phyloP scores from a whole-genome alignment of 2,888 invertebrate genomes.

The Ethmia dodecea region DNA sequence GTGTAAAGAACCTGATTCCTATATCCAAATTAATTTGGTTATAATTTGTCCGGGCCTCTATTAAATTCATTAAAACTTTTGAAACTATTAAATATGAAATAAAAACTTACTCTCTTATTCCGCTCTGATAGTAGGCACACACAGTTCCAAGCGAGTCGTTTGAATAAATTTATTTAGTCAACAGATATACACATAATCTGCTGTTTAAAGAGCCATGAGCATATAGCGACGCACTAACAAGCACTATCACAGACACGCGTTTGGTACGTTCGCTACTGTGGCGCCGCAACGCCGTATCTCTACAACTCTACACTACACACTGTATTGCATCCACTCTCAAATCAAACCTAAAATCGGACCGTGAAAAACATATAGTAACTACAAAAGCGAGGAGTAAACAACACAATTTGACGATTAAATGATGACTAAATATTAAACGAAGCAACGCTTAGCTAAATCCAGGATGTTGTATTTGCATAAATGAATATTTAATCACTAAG shows the following conservation, averaged over 20 bases:
- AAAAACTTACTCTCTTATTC: no score
- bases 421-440: slow-evolving; percentile 34
- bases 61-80: no score
- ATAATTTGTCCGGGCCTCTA: no score
- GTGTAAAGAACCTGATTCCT: no score
- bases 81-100: no score
- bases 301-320: not conserved
- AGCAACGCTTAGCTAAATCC: slow-evolving; percentile 6
- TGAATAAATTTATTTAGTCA: not conserved
- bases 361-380: no score
- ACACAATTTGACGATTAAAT: slow-evolving; percentile 30
- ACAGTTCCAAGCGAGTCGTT: not conserved
- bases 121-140: no score
- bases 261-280: slow-evolving; percentile 17
- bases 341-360: not conserved
- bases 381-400: slow-evolving; percentile 22
- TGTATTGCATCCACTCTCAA: no score
- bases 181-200: slow-evolving; percentile 17
- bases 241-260: slow-evolving; percentile 47
- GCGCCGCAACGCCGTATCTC: slow-evolving; percentile 16
- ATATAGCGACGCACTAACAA: slow-evolving; percentile 41
- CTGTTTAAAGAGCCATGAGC: slow-evolving; percentile 36
- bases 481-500: slow-evolving; percentile 36
- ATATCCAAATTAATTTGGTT: no score
- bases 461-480: slow-evolving; percentile 46